These are phyloP conservation scores for Clinocottus analis DNA, from an alignment of 2,113 vertebrate species.

Conservation along the genomic window DNA sequence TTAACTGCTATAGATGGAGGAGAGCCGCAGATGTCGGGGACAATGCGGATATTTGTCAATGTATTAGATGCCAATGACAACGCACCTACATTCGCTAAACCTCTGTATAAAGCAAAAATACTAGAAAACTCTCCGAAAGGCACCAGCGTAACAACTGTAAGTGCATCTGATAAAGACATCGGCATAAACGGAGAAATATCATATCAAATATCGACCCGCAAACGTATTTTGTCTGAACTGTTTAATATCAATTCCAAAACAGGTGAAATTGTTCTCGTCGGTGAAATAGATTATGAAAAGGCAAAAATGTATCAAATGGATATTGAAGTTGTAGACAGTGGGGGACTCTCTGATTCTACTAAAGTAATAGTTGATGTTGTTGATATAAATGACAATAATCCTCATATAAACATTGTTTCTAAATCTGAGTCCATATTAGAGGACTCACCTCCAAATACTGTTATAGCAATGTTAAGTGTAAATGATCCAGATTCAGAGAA, in stretches of 20 bases:
- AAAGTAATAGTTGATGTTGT: constrained; percentile 78
- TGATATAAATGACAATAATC: constrained; percentile 83
- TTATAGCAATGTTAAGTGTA: constrained; percentile 67
- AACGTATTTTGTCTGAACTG: constrained; percentile 50
- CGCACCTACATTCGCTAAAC: constrained; percentile 66
- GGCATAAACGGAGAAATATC: constrained; percentile 79
- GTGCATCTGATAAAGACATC: constrained; percentile 83
- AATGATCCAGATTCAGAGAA: constrained; percentile 69
- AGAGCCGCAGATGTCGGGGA: constrained; percentile 59
- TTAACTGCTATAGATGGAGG: constrained; percentile 70
- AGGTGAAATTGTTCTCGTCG: constrained; percentile 71
- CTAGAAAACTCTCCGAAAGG: constrained; percentile 70
- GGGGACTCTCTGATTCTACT: constrained; percentile 70
- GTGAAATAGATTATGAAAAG: constrained; percentile 82
- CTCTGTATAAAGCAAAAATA: constrained; percentile 70
- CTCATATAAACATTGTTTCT: constrained; percentile 74
- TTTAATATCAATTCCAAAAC: constrained; percentile 76
- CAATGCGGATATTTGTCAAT: constrained; percentile 53
- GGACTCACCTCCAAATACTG: constrained; percentile 46
- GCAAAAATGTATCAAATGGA: constrained; percentile 66
- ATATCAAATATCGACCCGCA: constrained; percentile 75
- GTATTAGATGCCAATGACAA: constrained; percentile 78
- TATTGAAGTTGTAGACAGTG: constrained; percentile 80
- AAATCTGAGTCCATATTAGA: constrained; percentile 67
- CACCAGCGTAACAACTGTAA: constrained; percentile 64